Evolutionary conservation across 2,797 vertebrate genomes (phyloP).

Genomic region (Eulemur rubriventer): DNA sequence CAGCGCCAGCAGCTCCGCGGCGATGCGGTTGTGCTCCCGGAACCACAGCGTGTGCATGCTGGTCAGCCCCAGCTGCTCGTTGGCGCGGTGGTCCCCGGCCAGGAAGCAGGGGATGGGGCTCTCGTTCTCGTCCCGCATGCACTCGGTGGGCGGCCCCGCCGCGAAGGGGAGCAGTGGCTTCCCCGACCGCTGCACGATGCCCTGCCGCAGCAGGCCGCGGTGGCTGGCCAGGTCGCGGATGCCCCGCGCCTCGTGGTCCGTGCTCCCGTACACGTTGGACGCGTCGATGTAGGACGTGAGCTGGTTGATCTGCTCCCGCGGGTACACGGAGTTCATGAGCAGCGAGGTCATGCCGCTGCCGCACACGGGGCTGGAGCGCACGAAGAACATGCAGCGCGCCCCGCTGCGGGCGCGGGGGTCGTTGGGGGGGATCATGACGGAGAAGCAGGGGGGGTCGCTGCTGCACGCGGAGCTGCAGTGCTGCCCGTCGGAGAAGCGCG

Average conservation of each 20-base stretch:
- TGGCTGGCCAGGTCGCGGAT: conserved; percentile 96
- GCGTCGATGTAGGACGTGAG: conserved; percentile 97
- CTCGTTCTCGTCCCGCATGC: conserved; percentile 97
- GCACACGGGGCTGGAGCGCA: conserved; percentile 97
- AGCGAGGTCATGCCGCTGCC: conserved; percentile 99
- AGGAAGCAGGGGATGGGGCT: conserved; percentile 98
- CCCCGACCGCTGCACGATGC: conserved; percentile 96
- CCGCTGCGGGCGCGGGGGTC: conserved; percentile 92
- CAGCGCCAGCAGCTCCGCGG: conserved; percentile 92
- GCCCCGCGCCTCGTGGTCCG: conserved; percentile 92
- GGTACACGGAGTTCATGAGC: conserved; percentile 98
- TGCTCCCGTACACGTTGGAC: conserved; percentile 97
- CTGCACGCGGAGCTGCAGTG: conserved; percentile 94
- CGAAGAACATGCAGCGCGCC: conserved; percentile 98
- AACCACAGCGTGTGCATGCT: conserved; percentile 99
- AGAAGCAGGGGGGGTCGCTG: conserved; percentile 97
- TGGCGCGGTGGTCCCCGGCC: conserved; percentile 97
- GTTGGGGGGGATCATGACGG: conserved; percentile 94
- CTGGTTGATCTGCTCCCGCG: conserved; percentile 98
- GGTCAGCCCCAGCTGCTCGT: conserved; percentile 96
- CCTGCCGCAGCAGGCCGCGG: conserved; percentile 95
- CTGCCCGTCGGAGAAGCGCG: conserved; percentile 96
- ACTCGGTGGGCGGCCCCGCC: conserved; percentile 96
- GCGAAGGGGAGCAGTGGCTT: conserved; percentile 98
- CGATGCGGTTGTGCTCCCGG: conserved; percentile 97